Conservation (phyloP, 2,797 vertebrate genomes). For the Simalia tracyae region DNA sequence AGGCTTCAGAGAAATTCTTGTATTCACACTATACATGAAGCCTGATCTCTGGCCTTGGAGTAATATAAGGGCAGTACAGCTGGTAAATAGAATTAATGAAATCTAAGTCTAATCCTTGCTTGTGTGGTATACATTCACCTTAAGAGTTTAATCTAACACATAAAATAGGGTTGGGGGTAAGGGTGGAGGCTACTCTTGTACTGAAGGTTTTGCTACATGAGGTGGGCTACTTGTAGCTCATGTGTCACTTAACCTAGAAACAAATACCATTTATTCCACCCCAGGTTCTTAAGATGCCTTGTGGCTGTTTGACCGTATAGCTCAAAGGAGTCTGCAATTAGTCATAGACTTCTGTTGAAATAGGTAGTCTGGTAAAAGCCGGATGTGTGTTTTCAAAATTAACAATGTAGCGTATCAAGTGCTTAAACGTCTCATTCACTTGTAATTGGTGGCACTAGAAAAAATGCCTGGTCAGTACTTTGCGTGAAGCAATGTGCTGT, state of each 20-base stretch:
- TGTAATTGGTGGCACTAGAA: conserved; percentile 46
- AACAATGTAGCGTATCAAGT: conserved; percentile 48
- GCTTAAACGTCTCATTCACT: conserved; percentile 36
- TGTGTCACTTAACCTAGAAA: conserved; percentile 48
- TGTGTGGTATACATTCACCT: conserved; percentile 55
- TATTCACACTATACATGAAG: conserved; percentile 72
- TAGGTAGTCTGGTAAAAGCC: conserved; percentile 54
- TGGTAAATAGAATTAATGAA: conserved; percentile 52
- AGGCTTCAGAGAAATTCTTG: conserved; percentile 43
- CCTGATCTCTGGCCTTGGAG: conserved; percentile 56
- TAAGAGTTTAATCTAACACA: conserved; percentile 49
- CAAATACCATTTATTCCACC: conserved; percentile 36
- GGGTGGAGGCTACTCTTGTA: conserved; percentile 49
- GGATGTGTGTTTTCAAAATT: conserved; percentile 47
- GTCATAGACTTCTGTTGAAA: conserved; percentile 43
- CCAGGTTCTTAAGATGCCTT: conserved; percentile 52
- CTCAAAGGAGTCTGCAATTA: conserved; percentile 40
- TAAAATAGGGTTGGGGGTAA: conserved; percentile 42
- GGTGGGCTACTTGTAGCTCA: conserved; percentile 59
- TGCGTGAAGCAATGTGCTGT: conserved; percentile 44
- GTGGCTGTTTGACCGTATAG: conserved; percentile 46
- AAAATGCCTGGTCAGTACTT: conserved; percentile 40
- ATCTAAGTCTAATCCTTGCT: conserved; percentile 47
- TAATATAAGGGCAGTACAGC: conserved; percentile 65
- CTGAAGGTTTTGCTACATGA: conserved; percentile 54